phyloP scores from a whole-genome alignment of 2,888 invertebrate species.

The Tiliacea citrago region DNA sequence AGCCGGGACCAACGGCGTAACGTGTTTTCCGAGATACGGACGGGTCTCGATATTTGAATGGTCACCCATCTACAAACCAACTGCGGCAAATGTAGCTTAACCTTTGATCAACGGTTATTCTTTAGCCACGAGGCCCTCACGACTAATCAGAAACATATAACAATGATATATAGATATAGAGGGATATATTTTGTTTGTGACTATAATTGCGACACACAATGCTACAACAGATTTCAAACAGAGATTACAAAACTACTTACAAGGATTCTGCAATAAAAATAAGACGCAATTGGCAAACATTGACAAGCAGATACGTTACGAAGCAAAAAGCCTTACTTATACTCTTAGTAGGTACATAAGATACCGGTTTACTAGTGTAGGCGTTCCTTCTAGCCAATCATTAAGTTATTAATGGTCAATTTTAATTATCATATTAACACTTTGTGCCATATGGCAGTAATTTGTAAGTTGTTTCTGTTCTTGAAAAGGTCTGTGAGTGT shows the following conservation, averaged over 20 bases:
- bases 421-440: constrained; percentile 28
- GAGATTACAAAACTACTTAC: background rate
- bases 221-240: background rate
- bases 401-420: constrained; percentile 23
- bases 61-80: too few species aligned
- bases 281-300: constrained; percentile 45
- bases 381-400: constrained; percentile 3
- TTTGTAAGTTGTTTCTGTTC: constrained; percentile 26
- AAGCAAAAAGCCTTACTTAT: constrained; percentile 1
- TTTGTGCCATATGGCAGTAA: constrained; percentile 26
- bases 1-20: too few species aligned
- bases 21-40: too few species aligned
- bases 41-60: too few species aligned
- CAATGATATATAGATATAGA: too few species aligned
- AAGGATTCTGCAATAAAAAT: constrained; percentile 12
- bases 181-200: too few species aligned
- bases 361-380: constrained; percentile 40
- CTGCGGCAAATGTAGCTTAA: too few species aligned
- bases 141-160: too few species aligned
- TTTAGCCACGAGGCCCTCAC: too few species aligned
- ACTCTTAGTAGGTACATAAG: constrained; percentile 13
- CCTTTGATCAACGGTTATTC: too few species aligned
- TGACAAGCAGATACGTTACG: constrained; percentile 9
- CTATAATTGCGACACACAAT: background rate
- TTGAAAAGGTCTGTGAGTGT: constrained; percentile 27